A percentile compares a stretch with the other conserved stretches of the same genome.
phyloP scores from a whole-genome alignment of 2,888 invertebrate species.

The Tribolium freemani region DNA sequence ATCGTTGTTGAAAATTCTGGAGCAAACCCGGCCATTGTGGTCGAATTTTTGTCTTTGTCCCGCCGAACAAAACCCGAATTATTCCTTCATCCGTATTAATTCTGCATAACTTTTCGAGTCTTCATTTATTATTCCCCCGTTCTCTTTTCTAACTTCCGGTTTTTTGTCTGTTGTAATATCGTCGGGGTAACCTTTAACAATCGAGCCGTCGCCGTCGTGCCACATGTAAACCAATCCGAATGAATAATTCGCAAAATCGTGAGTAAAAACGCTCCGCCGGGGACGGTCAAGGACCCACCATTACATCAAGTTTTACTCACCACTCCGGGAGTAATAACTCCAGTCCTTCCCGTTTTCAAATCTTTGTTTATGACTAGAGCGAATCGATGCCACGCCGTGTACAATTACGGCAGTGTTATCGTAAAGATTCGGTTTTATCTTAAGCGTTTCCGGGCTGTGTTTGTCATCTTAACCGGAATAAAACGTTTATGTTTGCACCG shows the following conservation, averaged over 20 bases:
- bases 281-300: constrained; percentile 14
- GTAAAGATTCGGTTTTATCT: constrained; percentile 3
- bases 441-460: not conserved
- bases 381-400: constrained; percentile 2
- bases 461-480: constrained; percentile 24
- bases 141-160: not conserved
- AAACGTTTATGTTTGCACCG: constrained; percentile 22
- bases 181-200: not conserved
- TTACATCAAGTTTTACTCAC: constrained; percentile 39
- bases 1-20: not conserved
- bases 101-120: constrained; percentile 6
- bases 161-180: not conserved
- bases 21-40: constrained; percentile 3
- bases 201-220: not conserved
- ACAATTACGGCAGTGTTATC: constrained; percentile 18
- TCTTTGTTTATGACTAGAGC: constrained; percentile 31
- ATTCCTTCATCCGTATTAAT: constrained; percentile 7
- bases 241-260: constrained; percentile 20
- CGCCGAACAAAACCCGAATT: not conserved
- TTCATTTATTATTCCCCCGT: not conserved
- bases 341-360: constrained; percentile 17
- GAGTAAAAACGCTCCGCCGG: constrained; percentile 1
- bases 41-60: constrained; percentile 7
- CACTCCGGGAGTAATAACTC: constrained; percentile 34
- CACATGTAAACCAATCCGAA: not conserved